Base-by-base conservation (phyloP, 1,140 invertebrate species). In the Euglossa dilemma region DNA sequence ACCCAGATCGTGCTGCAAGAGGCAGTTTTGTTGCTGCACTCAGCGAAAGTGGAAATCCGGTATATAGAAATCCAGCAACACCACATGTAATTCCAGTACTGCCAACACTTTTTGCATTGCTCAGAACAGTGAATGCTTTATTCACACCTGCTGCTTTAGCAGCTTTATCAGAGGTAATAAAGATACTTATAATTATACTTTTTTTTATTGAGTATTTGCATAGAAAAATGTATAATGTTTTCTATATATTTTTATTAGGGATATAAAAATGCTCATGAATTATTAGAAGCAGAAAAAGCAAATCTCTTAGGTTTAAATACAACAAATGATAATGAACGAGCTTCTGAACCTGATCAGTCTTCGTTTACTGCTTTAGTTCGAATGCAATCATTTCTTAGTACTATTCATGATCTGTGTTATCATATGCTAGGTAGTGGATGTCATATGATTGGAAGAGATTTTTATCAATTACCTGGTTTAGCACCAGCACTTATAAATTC, bases 51-150 rank as follows among this genome's bases (percentile, higher is more conserved):
- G 97, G 97, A 20, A 97, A 97, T 93, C 96, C 96, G 12, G 95
- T 98, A 3, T 97, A 97, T 93, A 95, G 97, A 50, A 98, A 98
- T 95, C 98, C 98, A 54, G 97, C 97, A 43, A 96, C 97, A 12
- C 96, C 96, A 50, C 97, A 98, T 91, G 96, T 98, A 83, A 95
- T 97, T 83, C 97, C 97, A 5, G 91, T 98, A 59, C 92, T 98
- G 66, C 97, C 97, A 8, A 96, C 97, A 84, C 95, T 98, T 6
- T 95, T 98, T 47, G 95, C 96, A 14, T 93, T 98, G 16, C 95
- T 96, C 75, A 96, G 97, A 84, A 95, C 97, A 14, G 96, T 98
- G 87, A 98, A 98, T 93, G 96, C 96, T 86, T 93, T 98, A 57
- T 98, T 97, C 92, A 96, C 96, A 25, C 96, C 97, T 14, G 95